Evolutionary conservation across 2,797 vertebrate species (phyloP), one percentile per base, ranked within the genome.

Genomic region (Anniella stebbinsi): DNA sequence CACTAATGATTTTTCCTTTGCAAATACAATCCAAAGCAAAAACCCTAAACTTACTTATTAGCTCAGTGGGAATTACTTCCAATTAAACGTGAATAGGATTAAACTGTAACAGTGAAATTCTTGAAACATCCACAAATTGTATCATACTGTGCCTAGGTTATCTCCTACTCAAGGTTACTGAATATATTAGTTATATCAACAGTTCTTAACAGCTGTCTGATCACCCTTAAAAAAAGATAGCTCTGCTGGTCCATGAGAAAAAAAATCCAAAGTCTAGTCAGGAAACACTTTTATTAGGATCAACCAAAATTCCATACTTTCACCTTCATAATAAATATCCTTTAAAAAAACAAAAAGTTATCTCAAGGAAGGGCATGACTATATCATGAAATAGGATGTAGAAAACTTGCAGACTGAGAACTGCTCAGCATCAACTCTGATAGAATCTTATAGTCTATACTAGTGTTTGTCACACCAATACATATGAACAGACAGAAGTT

Each of bases 401-500:
- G 33, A 66, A 84, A 23, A 86, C 33, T 63, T 48, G 13, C 30
- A 83, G 17, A 4, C 13, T 83, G 38, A 1, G 30, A 87, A 81
- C 41, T 82, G 57, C n/a, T 66, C 54, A 86, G 30, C 38, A 67
- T 66, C 67, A 60, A 48, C 11, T 75, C 23, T 21, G 57, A 73
- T 63, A 38, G 17, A 87, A 30, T 51, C 33, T 75, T 81, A n/a
- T 28, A 28, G 36, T 45, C 36, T 88, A 80, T 23, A 67, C 1
- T 23, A 80, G 36, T 60, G 67, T 48, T 73, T 86, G 77, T 81
- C 54, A 81, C 12, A 84, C 11, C 69, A 87, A 60, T 73, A 38
- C 17, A 72, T 28, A 76, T 76, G 48, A 82, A 67, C 69, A 86
- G 30, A 86, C 48, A 73, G 81, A 90, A 60, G 77, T 38, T 75